A percentile compares a stretch with the other conserved stretches of the same genome.
Evolutionary conservation across 2,888 invertebrate genomes (phyloP).

Genomic region (Desoria tigrina): DNA sequence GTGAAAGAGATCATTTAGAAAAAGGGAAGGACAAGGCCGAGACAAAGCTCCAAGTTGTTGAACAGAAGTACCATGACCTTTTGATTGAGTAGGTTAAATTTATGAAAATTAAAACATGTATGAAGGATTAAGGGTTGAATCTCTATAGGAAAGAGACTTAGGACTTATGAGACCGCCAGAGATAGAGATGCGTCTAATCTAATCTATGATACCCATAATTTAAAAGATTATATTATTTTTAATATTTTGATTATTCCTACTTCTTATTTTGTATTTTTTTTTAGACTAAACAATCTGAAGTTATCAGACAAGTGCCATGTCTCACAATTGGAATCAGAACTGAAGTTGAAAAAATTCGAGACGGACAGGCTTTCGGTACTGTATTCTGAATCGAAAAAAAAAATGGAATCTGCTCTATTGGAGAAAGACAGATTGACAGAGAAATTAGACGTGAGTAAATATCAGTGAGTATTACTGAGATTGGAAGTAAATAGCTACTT

Average conservation of each 20-base stretch:
- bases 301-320: slow-evolving; percentile 12
- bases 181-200: no score
- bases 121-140: no score
- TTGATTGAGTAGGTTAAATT: slow-evolving; percentile 27
- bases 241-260: slow-evolving; percentile 1
- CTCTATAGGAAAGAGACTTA: no score
- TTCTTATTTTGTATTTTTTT: not conserved
- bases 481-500: no score
- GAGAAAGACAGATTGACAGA: slow-evolving; percentile 17
- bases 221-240: no score
- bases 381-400: slow-evolving; percentile 15
- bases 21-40: slow-evolving; percentile 10
- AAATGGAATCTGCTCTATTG: not conserved
- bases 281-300: slow-evolving; percentile 25
- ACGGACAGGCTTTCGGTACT: not conserved
- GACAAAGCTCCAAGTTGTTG: slow-evolving; percentile 1
- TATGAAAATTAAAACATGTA: no score
- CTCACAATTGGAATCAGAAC: slow-evolving; percentile 23
- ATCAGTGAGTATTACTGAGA: not conserved
- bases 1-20: slow-evolving; percentile 27
- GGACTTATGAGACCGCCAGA: no score
- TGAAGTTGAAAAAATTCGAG: slow-evolving; percentile 31
- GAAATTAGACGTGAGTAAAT: slow-evolving; percentile 20
- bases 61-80: slow-evolving; percentile 18
- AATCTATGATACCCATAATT: no score